Evolutionary conservation across 2,888 invertebrate species (phyloP).

Genomic region (Plebejus melissa): DNA sequence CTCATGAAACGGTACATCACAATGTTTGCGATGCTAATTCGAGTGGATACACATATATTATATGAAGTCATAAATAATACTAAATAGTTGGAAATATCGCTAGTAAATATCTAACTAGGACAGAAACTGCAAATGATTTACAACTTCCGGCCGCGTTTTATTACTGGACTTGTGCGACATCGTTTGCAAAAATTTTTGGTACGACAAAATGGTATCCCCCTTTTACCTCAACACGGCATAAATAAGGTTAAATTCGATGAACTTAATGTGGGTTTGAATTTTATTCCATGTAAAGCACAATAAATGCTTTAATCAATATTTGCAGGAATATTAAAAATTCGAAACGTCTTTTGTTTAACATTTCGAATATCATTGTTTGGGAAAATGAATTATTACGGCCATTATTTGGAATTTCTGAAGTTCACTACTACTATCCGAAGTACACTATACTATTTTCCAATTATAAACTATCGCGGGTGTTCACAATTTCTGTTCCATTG

Average conservation of each 20-base stretch:
- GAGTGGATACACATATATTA: slow-evolving; percentile 23
- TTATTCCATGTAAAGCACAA: not conserved
- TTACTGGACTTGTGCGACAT: slow-evolving; percentile 5
- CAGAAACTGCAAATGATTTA: slow-evolving; percentile 22
- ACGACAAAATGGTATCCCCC: not conserved
- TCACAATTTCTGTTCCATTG: too few relatives aligned
- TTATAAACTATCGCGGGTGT: too few relatives aligned
- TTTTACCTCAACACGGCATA: not conserved
- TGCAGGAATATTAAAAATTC: too few relatives aligned
- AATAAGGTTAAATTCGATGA: not conserved
- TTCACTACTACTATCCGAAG: too few relatives aligned
- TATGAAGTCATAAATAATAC: slow-evolving; percentile 22
- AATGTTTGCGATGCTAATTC: slow-evolving; percentile 14
- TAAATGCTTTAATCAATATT: not conserved
- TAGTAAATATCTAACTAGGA: slow-evolving; percentile 25
- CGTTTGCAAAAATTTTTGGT: not conserved
- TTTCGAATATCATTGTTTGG: too few relatives aligned
- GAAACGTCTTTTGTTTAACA: too few relatives aligned
- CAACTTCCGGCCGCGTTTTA: slow-evolving; percentile 17
- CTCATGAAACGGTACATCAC: slow-evolving; percentile 14
- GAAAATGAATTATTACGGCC: too few relatives aligned
- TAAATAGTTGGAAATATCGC: slow-evolving; percentile 24
- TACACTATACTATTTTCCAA: too few relatives aligned
- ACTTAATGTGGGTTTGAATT: not conserved
- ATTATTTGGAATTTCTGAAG: too few relatives aligned